Evolutionary conservation across 1,140 invertebrate genomes (phyloP), one percentile per base, ranked within the genome.

Genomic region (Muscidifurax raptorellus): DNA sequence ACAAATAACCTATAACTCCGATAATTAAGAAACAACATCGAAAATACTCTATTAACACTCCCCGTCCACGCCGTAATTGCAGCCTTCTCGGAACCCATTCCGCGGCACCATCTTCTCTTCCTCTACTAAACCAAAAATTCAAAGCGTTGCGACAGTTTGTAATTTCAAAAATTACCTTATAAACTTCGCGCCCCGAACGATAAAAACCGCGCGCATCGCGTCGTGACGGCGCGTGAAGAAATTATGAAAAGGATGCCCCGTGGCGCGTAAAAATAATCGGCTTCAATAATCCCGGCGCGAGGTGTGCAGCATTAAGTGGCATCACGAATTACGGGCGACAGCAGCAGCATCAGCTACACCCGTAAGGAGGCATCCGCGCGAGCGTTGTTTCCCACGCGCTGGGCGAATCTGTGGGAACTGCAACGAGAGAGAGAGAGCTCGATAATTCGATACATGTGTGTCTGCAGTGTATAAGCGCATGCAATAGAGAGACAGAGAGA

Each of bases 391-490:
- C 77, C 77, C 83, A 84, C 76, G 82, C 82, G 82, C 36, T 7
- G 25, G n/a, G 66, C 22, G 28, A 36, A 44, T 18, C 69, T 66
- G 52, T 84, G 83, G 71, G 83, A 84, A 84, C 67, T 25, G 9
- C 36, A 64, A 0, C 44, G 52, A 59, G 52, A 59, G 52, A 5
- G 52, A 59, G 52, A 59, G 22, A 9, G 72, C 74, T 77, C 74
- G 79, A 81, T 85, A 85, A 85, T 81, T 81, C 79, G 79, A 85
- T 77, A 76, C 30, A 76, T 27, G 36, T 66, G 59, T 66, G 66
- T 27, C 22, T 52, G 44, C n/a, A n/a, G n/a, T 36, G 72, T 22
- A 15, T 59, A n/a, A 59, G 52, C 40, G 47, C 75, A 36, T n/a
- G 47, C 80, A 69, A 83, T 71, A 40, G 25, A 59, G 69, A 47